Conservation (phyloP, 92 coral and sea anemone species). For the Umimayanthus kanabou region DNA sequence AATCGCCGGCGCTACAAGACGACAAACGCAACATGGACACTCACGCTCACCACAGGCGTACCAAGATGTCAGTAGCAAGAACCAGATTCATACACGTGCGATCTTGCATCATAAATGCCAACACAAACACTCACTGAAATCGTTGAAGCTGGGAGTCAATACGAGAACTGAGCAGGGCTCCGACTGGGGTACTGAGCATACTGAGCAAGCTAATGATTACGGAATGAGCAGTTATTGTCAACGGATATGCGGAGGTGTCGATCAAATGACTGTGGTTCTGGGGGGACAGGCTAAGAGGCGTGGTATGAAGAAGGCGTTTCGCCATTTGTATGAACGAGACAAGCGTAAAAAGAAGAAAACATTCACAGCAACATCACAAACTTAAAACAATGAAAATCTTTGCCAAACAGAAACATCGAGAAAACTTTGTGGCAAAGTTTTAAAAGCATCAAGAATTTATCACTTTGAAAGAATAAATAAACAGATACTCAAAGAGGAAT, state of each 20-base stretch:
- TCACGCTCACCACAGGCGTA: neutral
- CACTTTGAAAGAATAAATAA: no score
- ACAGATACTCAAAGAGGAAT: no score
- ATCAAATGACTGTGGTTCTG: constrained; percentile 8
- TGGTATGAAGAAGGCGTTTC: neutral
- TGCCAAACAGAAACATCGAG: no score
- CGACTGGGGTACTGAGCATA: neutral
- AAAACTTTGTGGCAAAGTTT: no score
- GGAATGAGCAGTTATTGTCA: constrained; percentile 1
- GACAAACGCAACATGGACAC: neutral
- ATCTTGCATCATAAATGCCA: neutral
- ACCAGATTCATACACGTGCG: neutral
- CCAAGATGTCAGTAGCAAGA: neutral
- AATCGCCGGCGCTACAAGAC: constrained; percentile 19
- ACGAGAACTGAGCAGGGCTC: no score
- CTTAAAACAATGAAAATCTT: neutral
- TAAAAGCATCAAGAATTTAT: no score
- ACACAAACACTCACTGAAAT: neutral
- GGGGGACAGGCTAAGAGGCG: neutral
- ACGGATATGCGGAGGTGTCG: neutral
- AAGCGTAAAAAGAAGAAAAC: neutral
- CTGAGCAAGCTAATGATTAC: neutral
- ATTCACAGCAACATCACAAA: no score
- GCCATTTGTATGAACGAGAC: neutral
- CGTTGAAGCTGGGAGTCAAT: neutral